Evolutionary conservation across 2,888 invertebrate genomes (phyloP).

Genomic region (Philereme vetulata): DNA sequence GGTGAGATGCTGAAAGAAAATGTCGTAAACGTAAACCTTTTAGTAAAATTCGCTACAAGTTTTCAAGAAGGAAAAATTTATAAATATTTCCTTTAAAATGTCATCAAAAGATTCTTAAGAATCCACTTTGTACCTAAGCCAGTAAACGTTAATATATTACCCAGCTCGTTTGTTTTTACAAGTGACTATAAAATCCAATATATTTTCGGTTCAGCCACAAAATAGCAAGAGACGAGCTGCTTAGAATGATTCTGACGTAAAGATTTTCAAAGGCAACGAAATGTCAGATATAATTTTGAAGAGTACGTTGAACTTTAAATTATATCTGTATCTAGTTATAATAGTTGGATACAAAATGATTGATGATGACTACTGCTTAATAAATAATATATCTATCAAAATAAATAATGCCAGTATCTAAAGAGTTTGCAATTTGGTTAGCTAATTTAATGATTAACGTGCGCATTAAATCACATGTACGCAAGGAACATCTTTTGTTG

Average conservation of each 20-base stretch:
- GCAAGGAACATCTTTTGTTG: conserved; percentile 4
- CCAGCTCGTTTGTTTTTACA: conserved; percentile 43
- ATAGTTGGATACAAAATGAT: conserved; percentile 16
- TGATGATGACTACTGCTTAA: conserved; percentile 13
- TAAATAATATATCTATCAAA: conserved; percentile 19
- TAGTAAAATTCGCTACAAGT: conserved; percentile 11
- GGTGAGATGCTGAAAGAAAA: conserved; percentile 22
- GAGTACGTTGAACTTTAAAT: conserved; percentile 47
- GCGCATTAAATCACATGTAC: conserved; percentile 14
- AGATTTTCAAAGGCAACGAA: conserved; percentile 46
- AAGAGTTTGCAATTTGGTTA: too few species aligned
- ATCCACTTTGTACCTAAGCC: conserved; percentile 30
- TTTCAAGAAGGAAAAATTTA: conserved; percentile 20
- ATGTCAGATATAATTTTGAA: conserved; percentile 45
- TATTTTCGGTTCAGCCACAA: conserved; percentile 31
- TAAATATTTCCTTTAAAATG: conserved; percentile 26
- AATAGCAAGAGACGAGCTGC: conserved; percentile 30
- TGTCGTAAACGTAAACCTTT: conserved; percentile 21
- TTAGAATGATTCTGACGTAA: conserved; percentile 45
- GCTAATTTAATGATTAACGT: conserved; percentile 1
- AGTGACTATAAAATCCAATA: conserved; percentile 44
- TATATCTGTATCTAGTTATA: conserved; percentile 17
- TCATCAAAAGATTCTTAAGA: conserved; percentile 12
- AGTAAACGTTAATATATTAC: conserved; percentile 31
- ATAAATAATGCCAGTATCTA: background rate